A percentile compares a stretch with the other conserved stretches of the same genome.
These are phyloP conservation scores for Bos indicus DNA, from an alignment of 2,113 vertebrate species.

Conservation along the genomic window DNA sequence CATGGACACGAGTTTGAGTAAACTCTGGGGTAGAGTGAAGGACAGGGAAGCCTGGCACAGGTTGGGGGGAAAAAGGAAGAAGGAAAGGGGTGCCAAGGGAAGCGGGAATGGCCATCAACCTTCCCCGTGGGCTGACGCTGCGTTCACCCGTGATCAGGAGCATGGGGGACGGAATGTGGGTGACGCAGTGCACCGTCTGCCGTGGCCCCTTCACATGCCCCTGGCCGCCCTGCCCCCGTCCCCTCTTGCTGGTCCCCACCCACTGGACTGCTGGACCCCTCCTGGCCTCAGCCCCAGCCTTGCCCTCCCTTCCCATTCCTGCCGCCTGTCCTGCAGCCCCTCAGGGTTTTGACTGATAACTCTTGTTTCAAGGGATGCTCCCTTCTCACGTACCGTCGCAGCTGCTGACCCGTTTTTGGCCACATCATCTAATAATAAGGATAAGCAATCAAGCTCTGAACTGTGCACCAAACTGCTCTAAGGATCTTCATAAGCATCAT, in stretches of 20 bases:
- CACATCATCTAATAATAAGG: neutral
- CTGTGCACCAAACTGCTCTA: neutral
- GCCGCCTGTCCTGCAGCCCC: accelerated
- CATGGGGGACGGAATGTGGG: accelerated
- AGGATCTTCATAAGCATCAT: neutral
- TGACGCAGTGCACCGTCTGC: neutral
- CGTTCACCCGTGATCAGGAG: accelerated
- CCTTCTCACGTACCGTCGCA: neutral
- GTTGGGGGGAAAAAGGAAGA: neutral
- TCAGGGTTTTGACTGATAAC: too few relatives aligned
- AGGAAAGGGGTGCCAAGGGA: neutral
- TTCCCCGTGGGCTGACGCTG: too few relatives aligned
- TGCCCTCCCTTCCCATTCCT: neutral
- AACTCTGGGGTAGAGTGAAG: neutral
- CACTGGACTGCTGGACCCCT: neutral
- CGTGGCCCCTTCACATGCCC: accelerated
- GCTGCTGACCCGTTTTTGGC: neutral
- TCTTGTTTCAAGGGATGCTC: neutral
- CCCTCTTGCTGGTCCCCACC: neutral
- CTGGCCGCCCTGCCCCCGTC: neutral
- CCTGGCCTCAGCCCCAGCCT: neutral
- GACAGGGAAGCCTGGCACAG: neutral
- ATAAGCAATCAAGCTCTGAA: neutral
- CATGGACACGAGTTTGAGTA: neutral
- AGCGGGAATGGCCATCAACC: too few relatives aligned